Evolutionary conservation across 2,113 vertebrate genomes (phyloP).

Genomic region (Brachypteracias leptosomus): DNA sequence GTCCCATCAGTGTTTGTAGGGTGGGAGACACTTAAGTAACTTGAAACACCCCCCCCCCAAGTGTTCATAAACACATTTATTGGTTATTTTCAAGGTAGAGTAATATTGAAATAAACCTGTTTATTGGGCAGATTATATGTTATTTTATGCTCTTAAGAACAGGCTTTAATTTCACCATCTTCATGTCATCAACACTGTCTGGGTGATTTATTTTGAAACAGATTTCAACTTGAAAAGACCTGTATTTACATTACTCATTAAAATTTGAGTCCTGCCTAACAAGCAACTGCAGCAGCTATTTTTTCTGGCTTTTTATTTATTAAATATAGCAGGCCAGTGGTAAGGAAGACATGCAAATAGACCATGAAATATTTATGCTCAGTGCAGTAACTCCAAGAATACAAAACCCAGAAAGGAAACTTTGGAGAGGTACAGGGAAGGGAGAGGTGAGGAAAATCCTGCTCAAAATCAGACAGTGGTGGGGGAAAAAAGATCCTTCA

Average conservation of each 20-base stretch:
- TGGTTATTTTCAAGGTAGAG: not conserved
- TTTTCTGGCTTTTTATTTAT: constrained; percentile 9
- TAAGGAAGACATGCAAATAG: not conserved
- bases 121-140: not conserved
- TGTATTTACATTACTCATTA: not conserved
- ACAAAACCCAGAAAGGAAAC: not conserved
- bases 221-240: not conserved
- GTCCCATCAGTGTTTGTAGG: not conserved
- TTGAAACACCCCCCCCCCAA: not conserved
- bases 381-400: not conserved
- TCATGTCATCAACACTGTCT: not conserved
- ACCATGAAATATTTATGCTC: constrained; percentile 1
- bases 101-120: not conserved
- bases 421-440: not conserved
- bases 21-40: not conserved
- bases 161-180: not conserved
- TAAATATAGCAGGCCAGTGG: not conserved
- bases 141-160: not conserved
- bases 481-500: not conserved
- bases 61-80: not conserved
- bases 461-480: not conserved
- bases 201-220: not conserved
- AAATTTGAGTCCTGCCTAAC: not conserved
- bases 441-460: not conserved
- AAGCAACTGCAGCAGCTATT: not conserved